Conservation (phyloP, 2,888 invertebrate genomes). For the Ophion obscuratus region DNA sequence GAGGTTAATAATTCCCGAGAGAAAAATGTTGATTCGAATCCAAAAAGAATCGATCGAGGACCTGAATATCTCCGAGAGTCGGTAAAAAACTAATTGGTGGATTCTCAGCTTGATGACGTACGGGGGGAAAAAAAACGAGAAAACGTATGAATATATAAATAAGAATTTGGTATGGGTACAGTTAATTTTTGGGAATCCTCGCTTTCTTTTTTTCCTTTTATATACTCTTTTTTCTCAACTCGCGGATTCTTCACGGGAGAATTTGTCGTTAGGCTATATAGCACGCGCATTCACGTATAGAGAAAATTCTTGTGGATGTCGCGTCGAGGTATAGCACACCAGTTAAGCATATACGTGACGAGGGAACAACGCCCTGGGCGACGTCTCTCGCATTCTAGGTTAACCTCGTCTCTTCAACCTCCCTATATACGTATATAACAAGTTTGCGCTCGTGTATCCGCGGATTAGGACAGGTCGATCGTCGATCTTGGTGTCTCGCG, state of each 20-base stretch:
- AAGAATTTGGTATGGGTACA: constrained; percentile 42
- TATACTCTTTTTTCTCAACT: constrained; percentile 34
- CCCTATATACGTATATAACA: constrained; percentile 35
- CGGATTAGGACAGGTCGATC: constrained; percentile 60
- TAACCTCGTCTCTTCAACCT: constrained; percentile 64
- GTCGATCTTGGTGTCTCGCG: constrained; percentile 49
- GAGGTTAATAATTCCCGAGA: constrained; percentile 45
- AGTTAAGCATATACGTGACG: constrained; percentile 34
- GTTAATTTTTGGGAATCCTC: constrained; percentile 51
- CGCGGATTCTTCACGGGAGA: constrained; percentile 34
- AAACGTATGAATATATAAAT: constrained; percentile 17
- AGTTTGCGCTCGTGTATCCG: constrained; percentile 37
- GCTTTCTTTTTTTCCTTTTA: constrained; percentile 45
- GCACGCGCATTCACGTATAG: constrained; percentile 10
- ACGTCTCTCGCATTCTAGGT: constrained; percentile 77
- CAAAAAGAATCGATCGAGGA: constrained; percentile 45
- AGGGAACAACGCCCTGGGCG: constrained; percentile 73
- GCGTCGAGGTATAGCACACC: constrained; percentile 28
- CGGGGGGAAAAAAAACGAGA: constrained; percentile 5
- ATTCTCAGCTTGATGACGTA: not conserved
- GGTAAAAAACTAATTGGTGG: constrained; percentile 23
- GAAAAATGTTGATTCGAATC: constrained; percentile 18
- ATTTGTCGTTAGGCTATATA: constrained; percentile 31
- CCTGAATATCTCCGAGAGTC: constrained; percentile 32
- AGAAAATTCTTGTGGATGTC: constrained; percentile 16